Evolutionary conservation across 2,797 vertebrate genomes (phyloP), one percentile per base, ranked within the genome.

Genomic region (Lutjanus campechanus): DNA sequence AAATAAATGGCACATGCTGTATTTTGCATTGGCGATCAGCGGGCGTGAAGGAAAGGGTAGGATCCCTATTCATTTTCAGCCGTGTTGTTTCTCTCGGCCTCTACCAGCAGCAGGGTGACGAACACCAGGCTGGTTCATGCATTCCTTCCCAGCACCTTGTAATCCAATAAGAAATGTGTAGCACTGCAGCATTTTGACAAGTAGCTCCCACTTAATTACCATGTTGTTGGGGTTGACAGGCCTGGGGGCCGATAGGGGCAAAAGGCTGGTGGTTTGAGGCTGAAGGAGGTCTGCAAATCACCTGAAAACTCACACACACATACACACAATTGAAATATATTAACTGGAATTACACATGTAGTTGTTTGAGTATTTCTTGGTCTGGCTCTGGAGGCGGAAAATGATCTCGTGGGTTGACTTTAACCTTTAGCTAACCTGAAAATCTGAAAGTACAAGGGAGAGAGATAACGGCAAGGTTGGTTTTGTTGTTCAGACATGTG

Each of bases 141-240:
- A 92, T 95, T 94, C 93, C 89, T 92, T 81, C 88, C 81, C 88
- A 84, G 86, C 89, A 82, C 87, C 92, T 91, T 95, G 95, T 95
- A 96, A 96, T 95, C 94, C 93, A 95, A 95, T 96, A 95, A 96
- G 94, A 95, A 93, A 95, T 95, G 95, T 96, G 93, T 95, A 84
- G 94, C 92, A 55, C 72, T 78, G 84, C 82, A 88, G 89, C 88
- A 87, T 93, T 88, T 89, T 93, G 92, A 95, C 93, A 91, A 92
- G 93, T 81, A 88, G 89, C 87, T 85, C 86, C 89, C 95, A 95
- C 93, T 96, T 96, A 95, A 96, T 96, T 95, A 95, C 90, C 85
- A 55, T 61, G 90, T 90, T 91, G 91, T 87, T 79, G 68, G 84
- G 82, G 74, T 81, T 93, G 95, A 94, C 90, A 93, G 85, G 79